Conservation (phyloP, 2,113 vertebrate species). For the Ailurus styani region DNA sequence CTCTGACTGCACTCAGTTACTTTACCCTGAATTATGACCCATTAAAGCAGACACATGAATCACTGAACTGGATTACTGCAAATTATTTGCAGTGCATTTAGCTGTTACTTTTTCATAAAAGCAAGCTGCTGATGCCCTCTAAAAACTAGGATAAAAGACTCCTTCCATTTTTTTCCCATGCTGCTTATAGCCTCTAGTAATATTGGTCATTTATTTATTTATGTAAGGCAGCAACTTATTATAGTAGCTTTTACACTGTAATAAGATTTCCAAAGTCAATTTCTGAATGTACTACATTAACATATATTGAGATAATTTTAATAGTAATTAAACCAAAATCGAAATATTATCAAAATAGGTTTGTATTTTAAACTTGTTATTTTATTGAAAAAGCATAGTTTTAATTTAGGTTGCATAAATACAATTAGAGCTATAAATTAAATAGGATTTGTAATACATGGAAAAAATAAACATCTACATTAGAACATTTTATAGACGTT, state of each 20-base stretch:
- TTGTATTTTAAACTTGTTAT: conserved; percentile 50
- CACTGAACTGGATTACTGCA: conserved; percentile 92
- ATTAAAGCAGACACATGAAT: conserved; percentile 93
- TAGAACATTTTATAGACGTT: conserved; percentile 43
- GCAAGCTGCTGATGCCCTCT: conserved; percentile 91
- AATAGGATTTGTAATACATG: conserved; percentile 33
- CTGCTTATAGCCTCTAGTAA: conserved; percentile 83
- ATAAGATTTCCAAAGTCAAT: conserved; percentile 79
- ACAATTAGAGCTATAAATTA: conserved; percentile 44
- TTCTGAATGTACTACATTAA: conserved; percentile 76
- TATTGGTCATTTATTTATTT: conserved; percentile 86
- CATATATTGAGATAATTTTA: conserved; percentile 76
- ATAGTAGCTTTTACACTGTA: conserved; percentile 79
- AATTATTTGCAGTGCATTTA: conserved; percentile 94
- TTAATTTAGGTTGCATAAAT: conserved; percentile 41
- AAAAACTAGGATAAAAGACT: conserved; percentile 90
- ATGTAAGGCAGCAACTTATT: conserved; percentile 82
- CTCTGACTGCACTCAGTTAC: conserved; percentile 88
- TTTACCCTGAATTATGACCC: conserved; percentile 89
- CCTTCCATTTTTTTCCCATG: conserved; percentile 81
- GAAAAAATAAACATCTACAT: conserved; percentile 37
- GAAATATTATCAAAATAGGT: conserved; percentile 66
- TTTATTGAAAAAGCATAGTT: conserved; percentile 14
- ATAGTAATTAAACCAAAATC: conserved; percentile 70
- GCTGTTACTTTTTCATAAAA: conserved; percentile 91